Base-by-base conservation (phyloP, 2,797 vertebrate genomes). In the Diplodus sargus region DNA sequence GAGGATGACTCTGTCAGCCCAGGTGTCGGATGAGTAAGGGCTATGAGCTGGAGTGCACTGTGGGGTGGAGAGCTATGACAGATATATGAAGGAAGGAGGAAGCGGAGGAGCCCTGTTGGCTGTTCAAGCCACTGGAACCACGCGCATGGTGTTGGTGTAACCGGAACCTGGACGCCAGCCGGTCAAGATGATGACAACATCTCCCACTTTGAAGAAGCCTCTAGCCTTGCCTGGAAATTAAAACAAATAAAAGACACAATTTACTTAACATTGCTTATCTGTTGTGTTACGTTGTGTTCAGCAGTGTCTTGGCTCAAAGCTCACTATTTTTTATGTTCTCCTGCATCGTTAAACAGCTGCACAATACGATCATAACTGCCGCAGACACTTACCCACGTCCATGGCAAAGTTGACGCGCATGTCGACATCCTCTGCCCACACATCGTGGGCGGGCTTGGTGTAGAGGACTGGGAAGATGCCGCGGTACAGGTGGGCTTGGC, bases 71-170 rank as follows among this genome's bases (percentile, higher is more conserved):
- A 68, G 22, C 72, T 74, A 78, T 85, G 81, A 90, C 86, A 73
- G 82, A 85, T 65, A 75, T 61, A 89, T 87, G 76, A 85, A 67
- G 61, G 42, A 64, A 2, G 7, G 28, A 70, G 69, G 45, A 61
- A 81, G 81, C 60, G 65, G 83, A 78, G 82, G n/a, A 56, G 84
- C 66, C 45, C 51, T 0, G 14, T 68, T 15, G 12, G 70, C 54
- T 63, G 61, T 81, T 96, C 92, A 99, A 4, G 96, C 93, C 75
- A 99, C 97, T 0, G 96, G 96, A 79, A 99, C 96, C 58, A 99
- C 98, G 0, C 98, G 97, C 98, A 99, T 99, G 93, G 98, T 99
- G 95, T 99, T 99, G 93, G 98, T 99, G 94, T 96, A 99, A 82
- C 98, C 98, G 0, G 98, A 99, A 66, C 98, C 98, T 0, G 98